A percentile compares a stretch with the other conserved stretches of the same genome.
Evolutionary conservation across 2,888 invertebrate genomes (phyloP).

Genomic region (Drosophila hamatofila): DNA sequence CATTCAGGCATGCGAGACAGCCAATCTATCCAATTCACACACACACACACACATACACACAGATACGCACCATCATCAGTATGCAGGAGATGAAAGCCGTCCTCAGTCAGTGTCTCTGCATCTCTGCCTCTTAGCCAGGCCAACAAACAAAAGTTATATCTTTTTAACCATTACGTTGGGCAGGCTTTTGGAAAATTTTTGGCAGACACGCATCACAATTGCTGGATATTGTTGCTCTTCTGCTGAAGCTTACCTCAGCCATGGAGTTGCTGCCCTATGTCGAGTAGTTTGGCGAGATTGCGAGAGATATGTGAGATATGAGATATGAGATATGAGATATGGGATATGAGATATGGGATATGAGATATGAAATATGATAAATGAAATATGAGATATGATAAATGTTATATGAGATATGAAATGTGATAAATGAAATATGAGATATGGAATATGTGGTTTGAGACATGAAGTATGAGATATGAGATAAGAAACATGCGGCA

Average conservation of each 20-base stretch:
- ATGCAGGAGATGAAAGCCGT: conserved; percentile 74
- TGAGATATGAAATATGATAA: neutral
- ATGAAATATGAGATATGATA: neutral
- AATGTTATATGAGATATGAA: neutral
- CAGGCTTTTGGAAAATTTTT: conserved; percentile 61
- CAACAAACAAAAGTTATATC: conserved; percentile 73
- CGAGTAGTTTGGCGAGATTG: neutral
- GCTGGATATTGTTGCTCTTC: conserved; percentile 40
- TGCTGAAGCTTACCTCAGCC: conserved; percentile 1
- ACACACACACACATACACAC: conserved; percentile 33
- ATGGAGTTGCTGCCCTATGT: neutral
- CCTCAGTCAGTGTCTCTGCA: conserved; percentile 9
- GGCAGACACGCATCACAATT: conserved; percentile 43
- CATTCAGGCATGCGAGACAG: conserved; percentile 80
- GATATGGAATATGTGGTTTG: neutral
- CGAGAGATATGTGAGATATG: neutral
- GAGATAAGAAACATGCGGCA: neutral
- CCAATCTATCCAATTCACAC: conserved; percentile 75
- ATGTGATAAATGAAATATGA: neutral
- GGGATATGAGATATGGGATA: neutral
- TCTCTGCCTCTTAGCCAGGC: conserved; percentile 38
- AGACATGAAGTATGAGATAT: neutral
- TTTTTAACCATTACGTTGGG: conserved; percentile 62
- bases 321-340: neutral
- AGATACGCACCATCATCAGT: conserved; percentile 67